A percentile compares a stretch with the other conserved stretches of the same genome.
phyloP scores from a whole-genome alignment of 2,888 invertebrate species.

The Cremastinae sp. region DNA sequence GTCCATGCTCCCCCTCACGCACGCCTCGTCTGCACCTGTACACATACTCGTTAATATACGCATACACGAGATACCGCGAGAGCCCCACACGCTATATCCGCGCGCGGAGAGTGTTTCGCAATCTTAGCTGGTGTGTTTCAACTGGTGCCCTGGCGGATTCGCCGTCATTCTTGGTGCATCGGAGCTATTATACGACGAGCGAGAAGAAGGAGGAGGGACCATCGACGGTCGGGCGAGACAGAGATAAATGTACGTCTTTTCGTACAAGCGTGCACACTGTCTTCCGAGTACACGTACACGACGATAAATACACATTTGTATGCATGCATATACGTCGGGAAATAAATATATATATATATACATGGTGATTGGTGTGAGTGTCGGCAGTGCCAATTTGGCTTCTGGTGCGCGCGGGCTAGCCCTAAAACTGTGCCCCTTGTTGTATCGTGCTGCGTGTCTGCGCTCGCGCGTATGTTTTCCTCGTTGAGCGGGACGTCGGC shows the following conservation, averaged over 20 bases:
- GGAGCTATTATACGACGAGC: slow-evolving; percentile 37
- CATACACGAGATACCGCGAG: background rate
- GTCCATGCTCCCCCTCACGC: slow-evolving; percentile 2
- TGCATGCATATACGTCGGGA: slow-evolving; percentile 14
- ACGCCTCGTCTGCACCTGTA: slow-evolving; percentile 20
- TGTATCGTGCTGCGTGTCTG: slow-evolving; percentile 22
- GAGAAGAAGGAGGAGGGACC: background rate
- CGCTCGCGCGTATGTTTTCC: background rate
- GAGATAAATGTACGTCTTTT: background rate
- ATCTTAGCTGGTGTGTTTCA: slow-evolving; percentile 49
- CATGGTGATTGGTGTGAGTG: slow-evolving; percentile 60
- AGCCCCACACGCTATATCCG: background rate
- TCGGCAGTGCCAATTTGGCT: slow-evolving; percentile 63
- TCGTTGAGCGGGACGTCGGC: background rate
- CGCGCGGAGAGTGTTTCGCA: slow-evolving; percentile 49
- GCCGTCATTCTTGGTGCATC: slow-evolving; percentile 49
- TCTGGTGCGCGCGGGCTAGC: slow-evolving; percentile 50
- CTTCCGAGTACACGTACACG: background rate
- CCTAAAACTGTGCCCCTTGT: slow-evolving; percentile 30
- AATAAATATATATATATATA: slow-evolving; percentile 57
- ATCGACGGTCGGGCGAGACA: slow-evolving; percentile 9
- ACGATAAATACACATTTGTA: background rate
- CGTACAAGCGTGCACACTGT: too few species aligned
- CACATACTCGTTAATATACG: slow-evolving; percentile 3
- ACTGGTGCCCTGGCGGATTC: slow-evolving; percentile 40